Evolutionary conservation across 2,888 invertebrate genomes (phyloP), one percentile per base, ranked within the genome.

Genomic region (Zaprionus lineosus): DNA sequence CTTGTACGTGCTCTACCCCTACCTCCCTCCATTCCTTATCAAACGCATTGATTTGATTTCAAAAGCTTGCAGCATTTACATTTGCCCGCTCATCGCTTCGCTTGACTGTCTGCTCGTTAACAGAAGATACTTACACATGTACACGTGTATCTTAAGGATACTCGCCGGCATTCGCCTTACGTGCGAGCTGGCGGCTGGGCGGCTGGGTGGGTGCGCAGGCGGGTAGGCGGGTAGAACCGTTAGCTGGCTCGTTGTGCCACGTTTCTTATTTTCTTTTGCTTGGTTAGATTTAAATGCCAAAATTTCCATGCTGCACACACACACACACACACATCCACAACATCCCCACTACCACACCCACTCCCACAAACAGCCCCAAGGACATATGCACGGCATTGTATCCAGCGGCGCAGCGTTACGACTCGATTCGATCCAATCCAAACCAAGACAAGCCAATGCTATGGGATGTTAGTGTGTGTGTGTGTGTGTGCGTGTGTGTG

Each of bases 221-320:
- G n/a, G n/a, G n/a, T n/a, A n/a, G n/a, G n/a, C n/a, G n/a, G n/a
- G n/a, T n/a, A n/a, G n/a, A n/a, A n/a, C n/a, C n/a, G n/a, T n/a
- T n/a, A n/a, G n/a, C n/a, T n/a, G n/a, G n/a, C n/a, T n/a, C n/a
- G n/a, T n/a, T 24, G 28, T 56, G 51, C 34, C 48, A 59, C 63
- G 59, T 55, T 59, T 60, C 57, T 62, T 51, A 56, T 60, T 58
- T 52, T 43, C 52, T 74, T 50, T 59, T 66, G 74, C 82, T 78
- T 78, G 77, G 74, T 63, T 81, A 77, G 62, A 81, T 84, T 81
- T 76, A 84, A 78, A 84, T 84, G 74, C 77, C 82, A 52, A 83
- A 77, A 76, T 83, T 83, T 76, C 81, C 79, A 83, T 83, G 84
- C 73, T 39, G 73, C 60, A 63, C 84, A 78, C 84, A 83, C n/a